Evolutionary conservation across 1,140 invertebrate genomes (phyloP), one percentile per base, ranked within the genome.

Genomic region (Bathynomus jamesi): DNA sequence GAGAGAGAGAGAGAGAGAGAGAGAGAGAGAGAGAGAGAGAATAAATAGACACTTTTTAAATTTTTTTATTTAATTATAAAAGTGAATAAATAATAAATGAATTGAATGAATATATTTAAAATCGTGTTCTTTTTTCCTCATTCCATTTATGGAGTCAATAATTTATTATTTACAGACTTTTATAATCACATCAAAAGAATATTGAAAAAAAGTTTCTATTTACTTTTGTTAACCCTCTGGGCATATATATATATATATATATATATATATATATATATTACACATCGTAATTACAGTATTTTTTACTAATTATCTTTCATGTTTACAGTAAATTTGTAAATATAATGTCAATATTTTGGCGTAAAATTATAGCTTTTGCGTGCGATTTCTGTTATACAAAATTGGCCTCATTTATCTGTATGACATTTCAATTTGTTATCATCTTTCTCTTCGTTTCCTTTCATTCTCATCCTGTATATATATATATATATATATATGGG

Each of bases 401-500:
- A 53, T 53, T 53, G 40, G 21, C 13, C 40, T 53, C 40, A 21
- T 53, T 53, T 53, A 53, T 53, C 40, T 53, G 21, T 11, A 53
- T 53, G 40, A 53, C 40, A 53, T 53, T 53, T 53, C 40, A 53
- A 53, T 53, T 53, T 53, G 40, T 53, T 53, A 53, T 53, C 40
- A 53, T 8, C 21, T 21, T 53, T 21, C 13, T 21, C 40, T 53
- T 53, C 40, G 21, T 53, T 53, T 53, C 40, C 21, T 53, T 40
- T 53, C 40, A 53, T 53, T 53, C 5, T 11, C 21, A 53, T 3
- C 2, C 21, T 11, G 40, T 53, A 3, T 53, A 53, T 53, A 53
- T 53, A 53, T 53, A 53, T 53, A 53, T 53, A 53, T 53, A 53
- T 53, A 53, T 53, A 53, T 53, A 53, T 53, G n/a, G n/a, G n/a